phyloP scores from a whole-genome alignment of 2,888 invertebrate species.

The Nipponacmea schrenckii region DNA sequence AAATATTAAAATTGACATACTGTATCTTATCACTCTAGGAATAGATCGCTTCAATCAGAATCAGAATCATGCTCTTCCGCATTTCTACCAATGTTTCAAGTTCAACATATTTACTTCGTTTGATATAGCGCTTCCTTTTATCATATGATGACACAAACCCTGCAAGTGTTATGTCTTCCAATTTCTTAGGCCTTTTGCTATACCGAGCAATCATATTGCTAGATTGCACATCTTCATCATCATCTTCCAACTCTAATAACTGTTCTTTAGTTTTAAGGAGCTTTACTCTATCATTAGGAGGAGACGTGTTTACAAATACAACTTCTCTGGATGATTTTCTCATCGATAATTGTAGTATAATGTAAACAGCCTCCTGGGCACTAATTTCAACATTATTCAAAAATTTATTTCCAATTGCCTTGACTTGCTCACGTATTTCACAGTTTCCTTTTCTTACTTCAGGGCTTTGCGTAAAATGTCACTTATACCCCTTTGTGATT shows the following conservation, averaged over 20 bases:
- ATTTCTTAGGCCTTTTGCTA: constrained; percentile 13
- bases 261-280: constrained; percentile 43
- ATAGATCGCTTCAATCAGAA: neutral
- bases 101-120: neutral
- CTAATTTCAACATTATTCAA: constrained; percentile 36
- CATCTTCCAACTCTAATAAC: constrained; percentile 35
- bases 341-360: constrained; percentile 40
- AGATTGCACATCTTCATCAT: constrained; percentile 32
- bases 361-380: constrained; percentile 38
- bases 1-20: constrained; percentile 36
- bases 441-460: constrained; percentile 30
- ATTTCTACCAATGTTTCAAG: neutral
- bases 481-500: constrained; percentile 39
- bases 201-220: constrained; percentile 30
- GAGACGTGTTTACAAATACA: constrained; percentile 41
- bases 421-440: constrained; percentile 30
- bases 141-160: neutral
- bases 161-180: neutral
- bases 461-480: constrained; percentile 32
- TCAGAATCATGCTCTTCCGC: neutral
- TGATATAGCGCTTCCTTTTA: neutral
- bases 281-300: constrained; percentile 43
- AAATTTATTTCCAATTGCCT: constrained; percentile 33
- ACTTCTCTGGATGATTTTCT: constrained; percentile 28
- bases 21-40: constrained; percentile 29